Evolutionary conservation across 2,888 invertebrate genomes (phyloP).

Genomic region (Drosophila quasianomalipes): DNA sequence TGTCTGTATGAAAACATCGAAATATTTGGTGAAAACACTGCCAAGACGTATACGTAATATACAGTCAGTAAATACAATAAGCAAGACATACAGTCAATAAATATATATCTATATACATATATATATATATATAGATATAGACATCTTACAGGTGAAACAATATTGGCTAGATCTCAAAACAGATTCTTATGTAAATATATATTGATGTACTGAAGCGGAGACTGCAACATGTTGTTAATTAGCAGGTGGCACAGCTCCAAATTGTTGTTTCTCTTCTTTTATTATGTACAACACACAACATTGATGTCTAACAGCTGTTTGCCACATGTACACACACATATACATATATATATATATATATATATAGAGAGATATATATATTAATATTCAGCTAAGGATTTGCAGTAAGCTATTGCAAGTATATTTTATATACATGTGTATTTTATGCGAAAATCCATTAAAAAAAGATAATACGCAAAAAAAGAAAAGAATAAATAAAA

Average conservation of each 20-base stretch:
- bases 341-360: neutral
- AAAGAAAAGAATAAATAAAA: neutral
- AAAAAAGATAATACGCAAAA: neutral
- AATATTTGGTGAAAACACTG: constrained; percentile 59
- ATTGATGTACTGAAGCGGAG: constrained; percentile 1
- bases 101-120: neutral
- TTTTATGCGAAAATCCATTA: neutral
- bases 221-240: constrained; percentile 51
- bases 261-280: neutral
- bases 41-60: constrained; percentile 64
- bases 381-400: neutral
- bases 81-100: constrained; percentile 1
- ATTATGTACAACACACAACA: neutral
- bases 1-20: constrained; percentile 24
- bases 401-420: neutral
- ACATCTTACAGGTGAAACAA: neutral
- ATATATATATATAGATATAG: neutral
- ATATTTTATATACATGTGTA: neutral
- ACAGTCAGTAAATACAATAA: constrained; percentile 27
- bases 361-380: neutral
- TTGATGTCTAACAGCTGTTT: constrained; percentile 50
- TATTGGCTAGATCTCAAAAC: neutral
- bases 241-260: constrained; percentile 4
- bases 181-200: neutral
- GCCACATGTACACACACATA: constrained; percentile 25